A percentile compares a stretch with the other conserved stretches of the same genome.
phyloP scores from a whole-genome alignment of 2,113 vertebrate genomes.

The Argyrosomus japonicus region DNA sequence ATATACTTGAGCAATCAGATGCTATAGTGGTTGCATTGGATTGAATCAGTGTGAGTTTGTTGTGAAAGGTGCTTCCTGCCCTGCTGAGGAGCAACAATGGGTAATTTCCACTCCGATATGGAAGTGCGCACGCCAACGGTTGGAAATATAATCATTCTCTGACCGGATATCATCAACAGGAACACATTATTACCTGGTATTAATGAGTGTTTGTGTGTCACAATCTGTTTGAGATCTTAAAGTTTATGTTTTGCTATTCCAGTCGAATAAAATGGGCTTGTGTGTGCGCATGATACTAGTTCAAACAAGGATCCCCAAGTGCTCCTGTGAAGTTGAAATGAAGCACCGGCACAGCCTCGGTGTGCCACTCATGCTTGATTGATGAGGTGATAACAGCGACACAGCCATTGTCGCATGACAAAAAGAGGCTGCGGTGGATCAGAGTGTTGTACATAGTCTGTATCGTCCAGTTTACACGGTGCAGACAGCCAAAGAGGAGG shows the following conservation, averaged over 20 bases:
- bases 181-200: constrained; percentile 63
- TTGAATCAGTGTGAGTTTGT: constrained; percentile 66
- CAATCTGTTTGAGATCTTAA: background rate
- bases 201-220: constrained; percentile 18
- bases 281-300: constrained; percentile 2
- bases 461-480: constrained; percentile 23
- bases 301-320: background rate
- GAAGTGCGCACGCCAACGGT: constrained; percentile 80
- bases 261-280: constrained; percentile 6
- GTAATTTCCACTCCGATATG: constrained; percentile 77
- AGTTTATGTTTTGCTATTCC: background rate
- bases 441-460: constrained; percentile 22
- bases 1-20: constrained; percentile 36
- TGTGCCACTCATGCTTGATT: constrained; percentile 54
- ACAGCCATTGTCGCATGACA: constrained; percentile 60
- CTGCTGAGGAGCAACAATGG: constrained; percentile 81
- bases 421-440: constrained; percentile 45
- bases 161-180: constrained; percentile 65
- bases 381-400: constrained; percentile 73
- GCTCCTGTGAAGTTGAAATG: background rate
- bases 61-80: constrained; percentile 86
- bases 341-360: background rate
- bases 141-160: constrained; percentile 80
- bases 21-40: constrained; percentile 31
- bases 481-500: constrained; percentile 21